Base-by-base conservation (phyloP, 2,113 vertebrate genomes). In the Rhombomys opimus region DNA sequence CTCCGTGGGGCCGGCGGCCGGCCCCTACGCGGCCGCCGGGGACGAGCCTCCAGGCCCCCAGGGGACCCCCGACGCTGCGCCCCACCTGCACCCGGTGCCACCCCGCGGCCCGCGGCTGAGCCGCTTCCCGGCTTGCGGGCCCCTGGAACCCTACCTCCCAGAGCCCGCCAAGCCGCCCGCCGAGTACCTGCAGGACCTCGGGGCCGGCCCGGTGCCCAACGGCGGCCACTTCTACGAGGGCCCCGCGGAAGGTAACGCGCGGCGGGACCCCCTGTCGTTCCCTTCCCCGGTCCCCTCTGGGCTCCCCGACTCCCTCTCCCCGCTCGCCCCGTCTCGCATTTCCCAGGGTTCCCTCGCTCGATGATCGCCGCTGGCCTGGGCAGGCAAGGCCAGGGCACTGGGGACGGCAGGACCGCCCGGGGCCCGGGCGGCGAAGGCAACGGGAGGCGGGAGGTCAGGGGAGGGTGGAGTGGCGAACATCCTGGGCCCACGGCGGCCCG, bases 141-240 rank as follows among this genome's bases (percentile, higher is more conserved):
- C 97, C 84, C 93, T 95, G 95, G 98, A 98, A 54, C 96, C 96
- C 27, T 98, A 98, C 97, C 96, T 97, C 35, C 97, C 98, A 22
- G 98, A 97, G 6, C 98, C 99, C 14, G 98, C 97, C 88, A 99
- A 99, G 97, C 97, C 97, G 4, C 98, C 99, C 93, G 98, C 95
- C 94, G 99, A 99, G 91, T 99, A 98, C 98, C 95, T 98, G 98
- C 99, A 99, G 93, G 97, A 96, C 97, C 92, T 98, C 96, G 97
- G 98, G 98, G 13, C 98, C 96, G 84, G 99, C 98, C 94, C 81
- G 38, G 72, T 98, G 61, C 98, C 98, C 54, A 98, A 97, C 89
- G 98, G 98, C 94, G 98, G 99, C 96, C 96, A 97, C 41, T 99
- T 98, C 98, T 99, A 98, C 97, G 99, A 99, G n/a, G 98, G 75